phyloP scores from a whole-genome alignment of 1,140 invertebrate genomes.

The Drosophila pectinifera region DNA sequence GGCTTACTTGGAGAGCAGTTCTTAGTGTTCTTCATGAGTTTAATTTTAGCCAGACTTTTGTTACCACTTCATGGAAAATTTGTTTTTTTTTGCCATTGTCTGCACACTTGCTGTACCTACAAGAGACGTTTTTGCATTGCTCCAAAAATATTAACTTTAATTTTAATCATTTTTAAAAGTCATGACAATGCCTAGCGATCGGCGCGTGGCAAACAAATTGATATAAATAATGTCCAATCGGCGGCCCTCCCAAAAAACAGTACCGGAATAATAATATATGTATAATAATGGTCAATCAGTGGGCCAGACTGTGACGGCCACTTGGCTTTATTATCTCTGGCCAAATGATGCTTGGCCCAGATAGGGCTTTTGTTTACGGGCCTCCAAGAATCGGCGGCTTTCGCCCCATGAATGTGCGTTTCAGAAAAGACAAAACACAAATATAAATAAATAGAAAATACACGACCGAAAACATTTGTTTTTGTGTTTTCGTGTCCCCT shows the following conservation, averaged over 20 bases:
- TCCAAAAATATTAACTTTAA: not conserved
- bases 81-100: not conserved
- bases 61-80: conserved; percentile 6
- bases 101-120: not conserved
- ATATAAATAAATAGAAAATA: conserved; percentile 15
- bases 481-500: not conserved
- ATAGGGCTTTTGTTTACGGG: conserved; percentile 32
- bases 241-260: not conserved
- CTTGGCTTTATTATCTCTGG: conserved; percentile 23
- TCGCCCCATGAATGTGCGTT: conserved; percentile 28
- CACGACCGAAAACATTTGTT: conserved; percentile 26
- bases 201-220: conserved; percentile 34
- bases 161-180: conserved; percentile 16
- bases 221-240: conserved; percentile 33
- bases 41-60: not conserved
- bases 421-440: conserved; percentile 34
- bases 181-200: conserved; percentile 28
- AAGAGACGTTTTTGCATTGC: not conserved
- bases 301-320: conserved; percentile 18
- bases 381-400: conserved; percentile 8
- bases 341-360: conserved; percentile 12
- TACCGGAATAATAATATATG: conserved; percentile 11
- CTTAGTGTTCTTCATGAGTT: not conserved
- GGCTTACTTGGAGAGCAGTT: too few species aligned
- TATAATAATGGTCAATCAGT: conserved; percentile 39